Conservation (phyloP, 2,888 invertebrate genomes). For the Limenitis camilla region DNA sequence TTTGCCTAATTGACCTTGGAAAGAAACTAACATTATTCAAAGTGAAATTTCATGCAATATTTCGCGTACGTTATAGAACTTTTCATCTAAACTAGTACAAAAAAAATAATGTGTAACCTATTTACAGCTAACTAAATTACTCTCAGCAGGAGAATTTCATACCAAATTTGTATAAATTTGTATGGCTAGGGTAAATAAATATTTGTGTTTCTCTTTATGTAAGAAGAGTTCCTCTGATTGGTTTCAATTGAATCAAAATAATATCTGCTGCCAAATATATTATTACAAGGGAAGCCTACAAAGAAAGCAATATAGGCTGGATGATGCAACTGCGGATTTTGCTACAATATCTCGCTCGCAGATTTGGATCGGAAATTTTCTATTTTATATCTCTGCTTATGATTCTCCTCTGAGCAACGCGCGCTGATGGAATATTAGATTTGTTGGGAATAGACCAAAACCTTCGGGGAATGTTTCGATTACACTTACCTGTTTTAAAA, state of each 20-base stretch:
- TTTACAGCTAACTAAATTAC: background rate
- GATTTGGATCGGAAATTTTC: conserved; percentile 42
- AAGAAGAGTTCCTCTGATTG: conserved; percentile 1
- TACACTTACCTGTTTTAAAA: no score
- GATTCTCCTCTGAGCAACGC: conserved; percentile 31
- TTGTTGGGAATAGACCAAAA: conserved; percentile 6
- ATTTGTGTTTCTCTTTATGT: background rate
- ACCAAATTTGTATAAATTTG: background rate
- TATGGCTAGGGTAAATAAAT: background rate
- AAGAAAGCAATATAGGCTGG: conserved; percentile 40
- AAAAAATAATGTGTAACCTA: no score
- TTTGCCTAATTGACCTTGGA: no score
- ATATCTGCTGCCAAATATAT: conserved; percentile 38
- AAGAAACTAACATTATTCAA: no score
- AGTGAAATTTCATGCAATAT: no score
- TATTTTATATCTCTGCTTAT: conserved; percentile 41
- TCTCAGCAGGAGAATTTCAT: background rate
- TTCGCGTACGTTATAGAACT: no score
- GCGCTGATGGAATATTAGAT: conserved; percentile 25
- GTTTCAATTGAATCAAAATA: conserved; percentile 7
- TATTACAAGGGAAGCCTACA: conserved; percentile 33
- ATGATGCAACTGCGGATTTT: conserved; percentile 33
- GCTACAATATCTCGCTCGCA: conserved; percentile 36
- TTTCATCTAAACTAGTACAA: no score
- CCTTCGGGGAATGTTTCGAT: conserved; percentile 4